Evolutionary conservation across 2,113 vertebrate genomes (phyloP).

Genomic region (Cyprinodon variegatus): DNA sequence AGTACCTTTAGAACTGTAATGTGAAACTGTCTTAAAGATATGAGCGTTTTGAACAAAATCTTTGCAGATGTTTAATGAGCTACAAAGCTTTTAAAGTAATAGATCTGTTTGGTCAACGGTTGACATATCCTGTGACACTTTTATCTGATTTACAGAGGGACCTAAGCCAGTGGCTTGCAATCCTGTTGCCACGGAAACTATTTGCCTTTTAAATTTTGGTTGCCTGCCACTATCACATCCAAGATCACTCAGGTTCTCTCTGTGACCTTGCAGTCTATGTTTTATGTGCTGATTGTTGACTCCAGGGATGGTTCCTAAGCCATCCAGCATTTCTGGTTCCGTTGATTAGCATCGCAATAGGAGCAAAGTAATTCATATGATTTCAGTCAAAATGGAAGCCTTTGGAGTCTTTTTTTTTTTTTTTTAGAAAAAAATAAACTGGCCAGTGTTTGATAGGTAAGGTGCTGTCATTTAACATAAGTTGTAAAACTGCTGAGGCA

Average conservation of each 20-base stretch:
- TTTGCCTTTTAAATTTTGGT: slow-evolving; percentile 65
- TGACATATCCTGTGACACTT: slow-evolving; percentile 16
- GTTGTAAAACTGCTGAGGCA: slow-evolving; percentile 44
- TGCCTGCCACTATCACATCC: slow-evolving; percentile 57
- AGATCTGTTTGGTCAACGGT: neutral
- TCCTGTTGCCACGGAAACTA: slow-evolving; percentile 77
- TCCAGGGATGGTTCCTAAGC: slow-evolving; percentile 52
- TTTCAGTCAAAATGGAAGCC: neutral
- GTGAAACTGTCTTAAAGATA: too few relatives aligned
- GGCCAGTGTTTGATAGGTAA: slow-evolving; percentile 24
- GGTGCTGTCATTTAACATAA: slow-evolving; percentile 40
- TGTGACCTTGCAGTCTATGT: slow-evolving; percentile 45
- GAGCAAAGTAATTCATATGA: neutral
- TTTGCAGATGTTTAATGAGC: too few relatives aligned
- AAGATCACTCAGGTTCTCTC: slow-evolving; percentile 56
- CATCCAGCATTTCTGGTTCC: slow-evolving; percentile 20
- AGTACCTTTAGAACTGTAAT: too few relatives aligned
- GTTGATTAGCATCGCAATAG: neutral
- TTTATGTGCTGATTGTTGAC: slow-evolving; percentile 32
- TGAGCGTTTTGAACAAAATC: too few relatives aligned
- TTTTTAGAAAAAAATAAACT: neutral
- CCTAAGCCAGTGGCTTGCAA: slow-evolving; percentile 40
- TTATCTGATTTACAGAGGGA: slow-evolving; percentile 44
- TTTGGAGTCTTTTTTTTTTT: slow-evolving; percentile 13
- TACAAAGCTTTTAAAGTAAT: too few relatives aligned